These are phyloP conservation scores for Pseudochirops corinnae DNA, from an alignment of 2,797 vertebrate genomes.

Conservation along the genomic window DNA sequence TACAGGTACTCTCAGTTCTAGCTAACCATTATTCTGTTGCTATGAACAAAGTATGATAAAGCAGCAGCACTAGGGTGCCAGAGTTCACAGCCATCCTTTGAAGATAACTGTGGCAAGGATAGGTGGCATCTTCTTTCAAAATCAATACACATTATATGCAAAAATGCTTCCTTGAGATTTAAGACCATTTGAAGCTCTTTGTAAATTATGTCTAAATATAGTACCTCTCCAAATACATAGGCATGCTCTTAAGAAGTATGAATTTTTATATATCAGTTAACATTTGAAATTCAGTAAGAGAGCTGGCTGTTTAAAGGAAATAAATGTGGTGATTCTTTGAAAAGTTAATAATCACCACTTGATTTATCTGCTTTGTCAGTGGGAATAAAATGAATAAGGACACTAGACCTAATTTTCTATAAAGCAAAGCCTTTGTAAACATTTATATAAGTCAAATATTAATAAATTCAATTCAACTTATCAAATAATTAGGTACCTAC, in stretches of 20 bases:
- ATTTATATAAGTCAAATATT: not conserved
- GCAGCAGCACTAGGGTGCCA: not conserved
- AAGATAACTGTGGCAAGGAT: not conserved
- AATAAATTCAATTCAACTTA: not conserved
- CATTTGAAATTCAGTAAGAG: not conserved
- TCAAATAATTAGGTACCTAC: not conserved
- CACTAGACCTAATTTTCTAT: not conserved
- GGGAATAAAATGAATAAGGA: not conserved
- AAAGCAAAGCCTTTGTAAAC: not conserved
- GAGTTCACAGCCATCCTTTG: not conserved
- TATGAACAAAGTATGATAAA: slow-evolving; percentile 14
- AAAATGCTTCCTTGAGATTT: not conserved
- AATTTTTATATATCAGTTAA: not conserved
- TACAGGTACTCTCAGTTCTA: not conserved
- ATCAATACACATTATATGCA: not conserved
- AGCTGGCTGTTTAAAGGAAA: not conserved
- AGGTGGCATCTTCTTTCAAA: not conserved
- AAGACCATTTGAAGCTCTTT: not conserved
- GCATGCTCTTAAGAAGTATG: not conserved
- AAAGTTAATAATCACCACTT: not conserved
- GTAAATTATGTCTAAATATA: not conserved
- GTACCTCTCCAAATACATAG: not conserved
- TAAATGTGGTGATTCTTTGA: not conserved
- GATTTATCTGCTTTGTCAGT: not conserved
- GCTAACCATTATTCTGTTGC: not conserved